Percentiles rank a stretch among this genome's conserved stretches.
These are phyloP conservation scores for Mimas tiliae DNA, from an alignment of 2,888 invertebrate species.

Conservation along the genomic window DNA sequence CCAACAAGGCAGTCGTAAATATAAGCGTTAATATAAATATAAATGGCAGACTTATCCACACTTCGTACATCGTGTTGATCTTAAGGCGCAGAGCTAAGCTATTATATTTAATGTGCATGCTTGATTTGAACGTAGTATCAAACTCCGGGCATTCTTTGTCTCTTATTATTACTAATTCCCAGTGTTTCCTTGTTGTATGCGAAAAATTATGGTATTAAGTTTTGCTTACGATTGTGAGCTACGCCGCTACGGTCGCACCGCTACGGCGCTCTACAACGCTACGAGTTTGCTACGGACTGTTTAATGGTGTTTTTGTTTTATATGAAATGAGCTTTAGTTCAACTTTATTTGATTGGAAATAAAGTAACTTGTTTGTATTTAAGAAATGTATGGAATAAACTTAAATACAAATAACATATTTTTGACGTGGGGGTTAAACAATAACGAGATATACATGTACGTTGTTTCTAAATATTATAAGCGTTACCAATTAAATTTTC, in stretches of 20 bases:
- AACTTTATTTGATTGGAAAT: conserved; percentile 1
- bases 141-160: conserved; percentile 80
- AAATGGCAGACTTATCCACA: conserved; percentile 46
- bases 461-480: too few species aligned
- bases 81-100: conserved; percentile 71
- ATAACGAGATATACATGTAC: too few species aligned
- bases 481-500: too few species aligned
- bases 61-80: conserved; percentile 53
- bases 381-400: too few species aligned
- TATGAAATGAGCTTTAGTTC: conserved; percentile 13
- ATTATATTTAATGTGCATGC: conserved; percentile 81
- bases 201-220: conserved; percentile 68
- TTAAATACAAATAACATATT: too few species aligned
- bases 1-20: too few species aligned
- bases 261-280: conserved; percentile 46
- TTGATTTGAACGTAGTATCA: conserved; percentile 84
- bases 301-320: conserved; percentile 22
- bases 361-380: neutral
- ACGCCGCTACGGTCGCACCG: conserved; percentile 50
- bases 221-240: conserved; percentile 61
- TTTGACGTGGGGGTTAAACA: neutral
- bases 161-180: conserved; percentile 81
- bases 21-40: neutral
- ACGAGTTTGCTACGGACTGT: conserved; percentile 36
- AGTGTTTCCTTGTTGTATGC: conserved; percentile 72